Base-by-base conservation (phyloP, 2,888 invertebrate species). In the Melieria crassipennis region DNA sequence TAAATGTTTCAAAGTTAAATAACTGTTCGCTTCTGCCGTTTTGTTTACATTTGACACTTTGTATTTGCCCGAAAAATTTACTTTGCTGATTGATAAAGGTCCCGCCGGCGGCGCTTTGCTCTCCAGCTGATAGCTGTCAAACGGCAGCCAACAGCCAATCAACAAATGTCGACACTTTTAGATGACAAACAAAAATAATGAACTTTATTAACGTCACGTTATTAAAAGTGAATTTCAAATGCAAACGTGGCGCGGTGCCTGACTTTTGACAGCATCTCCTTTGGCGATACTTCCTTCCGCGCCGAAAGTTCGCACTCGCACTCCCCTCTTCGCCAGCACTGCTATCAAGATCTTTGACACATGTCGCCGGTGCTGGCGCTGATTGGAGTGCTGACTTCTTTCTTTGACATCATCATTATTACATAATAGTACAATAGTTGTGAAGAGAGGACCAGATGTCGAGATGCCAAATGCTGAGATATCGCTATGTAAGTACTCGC, bases 271-370 rank as follows among this genome's bases (percentile, higher is more conserved):
- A 46, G 47, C 16, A 60, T 58, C 45, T 16, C 56, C 16, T 45
- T 7, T 16, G 52, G 45, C 46, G 47, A 13, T 30, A 60, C 11
- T 6, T 48, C 11, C 7, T 30, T n/a, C 16, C 46, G 43, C 56
- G 30, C 47, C 11, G 30, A 43, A 55, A 3, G 7, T 11, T 10
- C 61, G 13, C 7, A 43, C 16, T 7, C 47, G n/a, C 46, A 42
- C 10, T 55, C 6, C 47, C 45, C 13, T 52, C 13, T 45, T 65
- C 30, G 7, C 16, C 16, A 11, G 48, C n/a, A 58, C 52, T 50
- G 43, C 67, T 77, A 77, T 77, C 77, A 74, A 75, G 77, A 77
- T 77, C 73, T 73, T 47, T 73, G 76, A 72, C 77, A 76, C 75
- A 75, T 76, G 77, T 73, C 77, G 71, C 61, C 70, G 52, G 16